These are phyloP conservation scores for Nomada fabriciana DNA, from an alignment of 2,888 invertebrate genomes.

Conservation along the genomic window DNA sequence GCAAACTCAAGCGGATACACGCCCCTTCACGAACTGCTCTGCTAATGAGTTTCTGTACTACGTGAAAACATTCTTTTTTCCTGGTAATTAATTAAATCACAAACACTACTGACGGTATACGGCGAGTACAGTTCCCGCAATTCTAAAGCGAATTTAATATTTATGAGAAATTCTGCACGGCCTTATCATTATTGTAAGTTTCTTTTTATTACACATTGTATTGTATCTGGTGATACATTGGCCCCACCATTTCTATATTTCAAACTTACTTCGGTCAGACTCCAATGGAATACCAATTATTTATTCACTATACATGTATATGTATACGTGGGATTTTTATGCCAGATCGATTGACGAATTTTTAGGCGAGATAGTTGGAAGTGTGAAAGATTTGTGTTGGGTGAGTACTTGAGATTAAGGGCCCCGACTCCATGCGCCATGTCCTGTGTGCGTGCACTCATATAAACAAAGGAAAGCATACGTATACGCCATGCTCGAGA, in stretches of 20 bases:
- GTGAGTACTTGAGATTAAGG: no score
- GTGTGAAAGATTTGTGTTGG: no score
- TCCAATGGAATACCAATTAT: background rate
- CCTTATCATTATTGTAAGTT: slow-evolving; percentile 4
- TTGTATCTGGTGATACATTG: background rate
- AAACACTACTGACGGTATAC: slow-evolving; percentile 6
- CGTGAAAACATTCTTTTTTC: slow-evolving; percentile 44
- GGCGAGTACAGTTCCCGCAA: slow-evolving; percentile 1
- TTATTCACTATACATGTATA: background rate
- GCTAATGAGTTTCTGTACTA: slow-evolving; percentile 49
- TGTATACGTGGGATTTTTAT: no score
- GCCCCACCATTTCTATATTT: no score
- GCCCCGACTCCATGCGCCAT: no score
- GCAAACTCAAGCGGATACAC: slow-evolving; percentile 39
- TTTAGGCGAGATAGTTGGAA: no score
- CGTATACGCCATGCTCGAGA: background rate
- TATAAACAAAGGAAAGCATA: no score
- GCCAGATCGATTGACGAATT: no score
- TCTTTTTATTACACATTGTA: background rate
- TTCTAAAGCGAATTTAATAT: slow-evolving; percentile 46
- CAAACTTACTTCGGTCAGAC: no score
- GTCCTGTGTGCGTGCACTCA: no score
- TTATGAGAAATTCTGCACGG: slow-evolving; percentile 34
- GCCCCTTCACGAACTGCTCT: slow-evolving; percentile 47
- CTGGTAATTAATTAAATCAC: slow-evolving; percentile 60